phyloP scores from a whole-genome alignment of 2,797 vertebrate species.

The Morelia viridis region DNA sequence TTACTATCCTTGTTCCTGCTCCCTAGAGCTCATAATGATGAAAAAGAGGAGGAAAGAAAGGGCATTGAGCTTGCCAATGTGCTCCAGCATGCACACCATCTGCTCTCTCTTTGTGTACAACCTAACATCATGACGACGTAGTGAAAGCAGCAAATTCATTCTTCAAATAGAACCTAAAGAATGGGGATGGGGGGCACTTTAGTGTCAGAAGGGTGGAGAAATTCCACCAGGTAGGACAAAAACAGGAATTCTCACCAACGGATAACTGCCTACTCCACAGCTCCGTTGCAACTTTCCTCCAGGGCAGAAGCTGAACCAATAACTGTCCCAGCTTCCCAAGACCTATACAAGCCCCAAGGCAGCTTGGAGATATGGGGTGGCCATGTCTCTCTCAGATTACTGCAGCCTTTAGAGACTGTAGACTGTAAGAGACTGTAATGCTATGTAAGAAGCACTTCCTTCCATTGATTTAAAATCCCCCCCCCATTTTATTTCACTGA shows the following conservation, averaged over 20 bases:
- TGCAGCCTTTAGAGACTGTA: neutral
- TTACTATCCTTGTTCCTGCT: neutral
- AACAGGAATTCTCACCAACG: neutral
- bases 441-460: neutral
- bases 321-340: neutral
- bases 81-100: neutral
- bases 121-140: neutral
- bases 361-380: neutral
- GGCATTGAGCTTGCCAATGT: neutral
- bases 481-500: neutral
- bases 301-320: neutral
- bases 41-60: neutral
- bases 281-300: neutral
- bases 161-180: neutral
- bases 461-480: neutral
- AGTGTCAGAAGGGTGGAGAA: neutral
- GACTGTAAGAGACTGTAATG: neutral
- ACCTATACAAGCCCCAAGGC: neutral
- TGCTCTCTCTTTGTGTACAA: neutral
- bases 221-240: neutral
- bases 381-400: neutral
- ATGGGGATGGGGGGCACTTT: neutral
- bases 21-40: neutral
- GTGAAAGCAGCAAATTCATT: neutral
- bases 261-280: neutral